phyloP scores from a whole-genome alignment of 1,140 invertebrate genomes.

The Lepidurus couesii region DNA sequence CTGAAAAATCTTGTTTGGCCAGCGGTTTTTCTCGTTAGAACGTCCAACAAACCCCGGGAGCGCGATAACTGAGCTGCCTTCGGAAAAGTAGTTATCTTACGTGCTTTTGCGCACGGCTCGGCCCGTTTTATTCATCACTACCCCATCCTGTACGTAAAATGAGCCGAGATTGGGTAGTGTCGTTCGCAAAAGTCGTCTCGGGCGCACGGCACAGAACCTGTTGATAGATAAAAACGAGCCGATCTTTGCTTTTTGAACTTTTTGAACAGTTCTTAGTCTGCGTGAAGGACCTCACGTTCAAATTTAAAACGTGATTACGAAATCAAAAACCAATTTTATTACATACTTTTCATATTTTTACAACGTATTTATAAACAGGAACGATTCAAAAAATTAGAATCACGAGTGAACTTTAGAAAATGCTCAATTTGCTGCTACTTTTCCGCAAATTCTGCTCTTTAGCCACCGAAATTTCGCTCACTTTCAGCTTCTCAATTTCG shows the following conservation, averaged over 20 bases:
- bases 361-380: background rate
- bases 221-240: background rate
- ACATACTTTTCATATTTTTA: background rate
- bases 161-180: background rate
- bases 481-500: slow-evolving; percentile 54
- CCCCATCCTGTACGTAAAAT: background rate
- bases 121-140: background rate
- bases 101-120: background rate
- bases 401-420: slow-evolving; percentile 51
- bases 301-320: background rate
- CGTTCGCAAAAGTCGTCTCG: background rate
- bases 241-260: background rate
- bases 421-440: slow-evolving; percentile 58
- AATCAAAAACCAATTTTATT: background rate
- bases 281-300: background rate
- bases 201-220: background rate
- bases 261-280: background rate
- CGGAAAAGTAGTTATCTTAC: background rate
- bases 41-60: background rate
- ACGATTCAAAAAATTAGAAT: background rate
- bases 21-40: background rate
- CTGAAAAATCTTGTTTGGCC: background rate
- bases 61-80: background rate
- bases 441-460: slow-evolving; percentile 63
- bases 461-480: slow-evolving; percentile 56